A percentile compares a stretch with the other conserved stretches of the same genome.
Evolutionary conservation across 2,888 invertebrate species (phyloP).

Genomic region (Andrena fulva): DNA sequence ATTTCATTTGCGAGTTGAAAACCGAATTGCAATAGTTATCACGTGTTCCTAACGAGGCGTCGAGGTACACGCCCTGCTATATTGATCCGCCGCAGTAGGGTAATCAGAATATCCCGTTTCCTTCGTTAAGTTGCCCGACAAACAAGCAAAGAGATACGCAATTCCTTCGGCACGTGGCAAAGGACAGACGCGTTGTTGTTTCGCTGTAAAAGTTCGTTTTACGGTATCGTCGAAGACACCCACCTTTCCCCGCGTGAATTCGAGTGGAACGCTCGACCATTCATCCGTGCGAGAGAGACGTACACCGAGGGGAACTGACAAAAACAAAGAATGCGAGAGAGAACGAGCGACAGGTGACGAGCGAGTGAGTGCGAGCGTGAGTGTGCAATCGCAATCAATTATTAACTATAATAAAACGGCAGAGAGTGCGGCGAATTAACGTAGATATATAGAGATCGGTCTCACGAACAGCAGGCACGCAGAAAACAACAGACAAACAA

Average conservation of each 20-base stretch:
- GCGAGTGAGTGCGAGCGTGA: constrained; percentile 36
- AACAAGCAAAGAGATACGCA: neutral
- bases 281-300: constrained; percentile 32
- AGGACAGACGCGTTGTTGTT: constrained; percentile 46
- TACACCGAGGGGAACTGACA: neutral
- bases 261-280: constrained; percentile 18
- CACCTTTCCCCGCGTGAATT: constrained; percentile 45
- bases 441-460: constrained; percentile 60
- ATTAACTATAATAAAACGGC: constrained; percentile 75
- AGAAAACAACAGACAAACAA: constrained; percentile 34
- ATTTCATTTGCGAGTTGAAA: neutral
- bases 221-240: constrained; percentile 38
- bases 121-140: too few species aligned
- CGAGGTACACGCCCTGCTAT: too few species aligned
- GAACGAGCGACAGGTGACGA: constrained; percentile 38
- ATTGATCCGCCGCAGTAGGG: too few species aligned
- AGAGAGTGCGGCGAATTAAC: constrained; percentile 58
- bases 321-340: constrained; percentile 21
- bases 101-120: too few species aligned
- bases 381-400: constrained; percentile 80
- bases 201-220: constrained; percentile 46
- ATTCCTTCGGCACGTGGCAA: constrained; percentile 44
- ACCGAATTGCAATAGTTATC: neutral
- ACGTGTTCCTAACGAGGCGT: too few species aligned
- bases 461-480: constrained; percentile 48